Conservation (phyloP, 35 echinoderm and acorn worm species). For the Lytechinus pictus region DNA sequence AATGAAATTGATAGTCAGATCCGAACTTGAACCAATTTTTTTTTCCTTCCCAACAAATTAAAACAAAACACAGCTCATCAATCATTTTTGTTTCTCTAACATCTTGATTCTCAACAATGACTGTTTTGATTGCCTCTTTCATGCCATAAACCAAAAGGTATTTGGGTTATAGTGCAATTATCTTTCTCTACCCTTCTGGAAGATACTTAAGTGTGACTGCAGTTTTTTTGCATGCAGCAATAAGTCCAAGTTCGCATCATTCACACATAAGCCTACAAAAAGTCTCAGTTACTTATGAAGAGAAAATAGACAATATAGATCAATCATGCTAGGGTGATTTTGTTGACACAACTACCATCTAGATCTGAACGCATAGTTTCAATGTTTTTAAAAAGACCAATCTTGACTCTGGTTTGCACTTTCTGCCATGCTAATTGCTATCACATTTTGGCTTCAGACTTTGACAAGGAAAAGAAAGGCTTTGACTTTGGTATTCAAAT, state of each 20-base stretch:
- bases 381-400: background rate
- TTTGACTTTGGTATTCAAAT: background rate
- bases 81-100: background rate
- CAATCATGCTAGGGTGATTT: background rate
- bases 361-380: background rate
- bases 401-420: background rate
- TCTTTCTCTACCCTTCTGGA: background rate
- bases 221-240: too few relatives aligned
- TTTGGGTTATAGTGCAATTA: background rate
- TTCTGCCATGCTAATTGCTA: background rate
- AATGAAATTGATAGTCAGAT: background rate
- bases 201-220: background rate
- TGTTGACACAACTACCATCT: background rate
- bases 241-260: background rate
- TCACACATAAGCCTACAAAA: background rate
- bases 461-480: background rate
- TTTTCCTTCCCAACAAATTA: background rate
- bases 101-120: background rate
- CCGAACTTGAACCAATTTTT: background rate
- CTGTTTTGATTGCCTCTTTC: background rate
- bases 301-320: background rate
- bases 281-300: constrained; percentile 12
- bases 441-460: background rate
- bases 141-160: background rate
- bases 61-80: background rate